phyloP scores from a whole-genome alignment of 2,797 vertebrate genomes.

The Monodelphis domestica region DNA sequence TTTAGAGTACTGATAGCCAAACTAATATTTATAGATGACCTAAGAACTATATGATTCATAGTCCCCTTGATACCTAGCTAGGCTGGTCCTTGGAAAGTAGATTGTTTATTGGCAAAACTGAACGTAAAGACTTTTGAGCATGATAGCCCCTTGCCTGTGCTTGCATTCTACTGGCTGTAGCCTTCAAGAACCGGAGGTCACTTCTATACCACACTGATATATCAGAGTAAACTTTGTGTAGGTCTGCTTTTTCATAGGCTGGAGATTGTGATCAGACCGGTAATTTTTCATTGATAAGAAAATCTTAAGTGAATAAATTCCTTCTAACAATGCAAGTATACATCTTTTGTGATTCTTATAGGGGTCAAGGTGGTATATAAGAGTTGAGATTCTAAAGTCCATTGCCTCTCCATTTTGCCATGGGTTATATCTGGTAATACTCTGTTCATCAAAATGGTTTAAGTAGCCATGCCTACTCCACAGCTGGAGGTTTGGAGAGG shows the following conservation, averaged over 20 bases:
- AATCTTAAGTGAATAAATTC: background rate
- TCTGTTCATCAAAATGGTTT: background rate
- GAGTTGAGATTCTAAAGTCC: background rate
- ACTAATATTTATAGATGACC: background rate
- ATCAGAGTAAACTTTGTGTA: background rate
- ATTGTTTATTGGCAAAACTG: background rate
- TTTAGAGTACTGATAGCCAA: background rate
- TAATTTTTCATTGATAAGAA: background rate
- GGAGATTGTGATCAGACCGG: background rate
- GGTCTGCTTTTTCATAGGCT: background rate
- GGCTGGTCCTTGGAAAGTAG: background rate
- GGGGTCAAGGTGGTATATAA: background rate
- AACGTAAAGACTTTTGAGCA: background rate
- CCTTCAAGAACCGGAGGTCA: background rate
- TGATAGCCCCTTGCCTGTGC: background rate
- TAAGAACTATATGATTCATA: background rate
- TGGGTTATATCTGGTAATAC: background rate
- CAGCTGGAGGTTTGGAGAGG: background rate
- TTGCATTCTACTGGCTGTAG: background rate
- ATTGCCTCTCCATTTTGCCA: background rate
- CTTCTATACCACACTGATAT: background rate
- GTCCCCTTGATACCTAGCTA: background rate
- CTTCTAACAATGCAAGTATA: background rate
- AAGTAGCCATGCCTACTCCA: background rate
- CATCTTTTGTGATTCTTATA: background rate